These are phyloP conservation scores for Phodopus roborovskii DNA, from an alignment of 2,113 vertebrate species.

Conservation along the genomic window DNA sequence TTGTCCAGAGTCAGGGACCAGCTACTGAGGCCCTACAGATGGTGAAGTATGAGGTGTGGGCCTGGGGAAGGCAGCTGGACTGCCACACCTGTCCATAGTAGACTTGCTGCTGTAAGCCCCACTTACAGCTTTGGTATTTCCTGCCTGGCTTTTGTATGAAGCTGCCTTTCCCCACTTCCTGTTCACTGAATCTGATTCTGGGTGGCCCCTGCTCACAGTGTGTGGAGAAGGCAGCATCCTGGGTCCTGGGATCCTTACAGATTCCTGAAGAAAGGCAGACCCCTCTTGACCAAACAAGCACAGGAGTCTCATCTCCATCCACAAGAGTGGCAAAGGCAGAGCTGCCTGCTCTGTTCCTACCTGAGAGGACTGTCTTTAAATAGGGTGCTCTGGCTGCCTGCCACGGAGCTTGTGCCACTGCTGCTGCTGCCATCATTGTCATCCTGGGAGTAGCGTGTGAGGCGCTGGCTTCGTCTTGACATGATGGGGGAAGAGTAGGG, in stretches of 20 bases:
- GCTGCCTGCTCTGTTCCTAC: not conserved
- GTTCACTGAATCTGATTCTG: not conserved
- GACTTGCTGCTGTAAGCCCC: not conserved
- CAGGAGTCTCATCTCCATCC: not conserved
- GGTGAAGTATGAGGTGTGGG: accelerated
- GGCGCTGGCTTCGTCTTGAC: slow-evolving; percentile 90
- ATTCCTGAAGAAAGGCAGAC: not conserved
- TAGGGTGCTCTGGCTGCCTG: slow-evolving; percentile 76
- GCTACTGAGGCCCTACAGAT: not conserved
- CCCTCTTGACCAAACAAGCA: not conserved
- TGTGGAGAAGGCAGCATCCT: not conserved
- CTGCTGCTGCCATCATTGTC: slow-evolving; percentile 89
- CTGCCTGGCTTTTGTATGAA: not conserved
- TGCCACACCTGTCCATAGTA: not conserved
- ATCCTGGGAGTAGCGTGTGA: slow-evolving; percentile 88
- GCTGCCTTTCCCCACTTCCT: slow-evolving; percentile 69
- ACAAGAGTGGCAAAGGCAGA: not conserved
- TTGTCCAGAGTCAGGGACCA: not conserved
- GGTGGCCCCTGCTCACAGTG: not conserved
- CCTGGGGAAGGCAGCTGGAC: not conserved
- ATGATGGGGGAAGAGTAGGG: slow-evolving; percentile 57
- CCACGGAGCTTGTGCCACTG: slow-evolving; percentile 79
- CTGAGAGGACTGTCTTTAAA: slow-evolving; percentile 83
- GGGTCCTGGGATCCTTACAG: not conserved
- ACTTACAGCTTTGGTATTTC: slow-evolving; percentile 18